Evolutionary conservation across 2,113 vertebrate species (phyloP).

Genomic region (Hemibagrus wyckioides): DNA sequence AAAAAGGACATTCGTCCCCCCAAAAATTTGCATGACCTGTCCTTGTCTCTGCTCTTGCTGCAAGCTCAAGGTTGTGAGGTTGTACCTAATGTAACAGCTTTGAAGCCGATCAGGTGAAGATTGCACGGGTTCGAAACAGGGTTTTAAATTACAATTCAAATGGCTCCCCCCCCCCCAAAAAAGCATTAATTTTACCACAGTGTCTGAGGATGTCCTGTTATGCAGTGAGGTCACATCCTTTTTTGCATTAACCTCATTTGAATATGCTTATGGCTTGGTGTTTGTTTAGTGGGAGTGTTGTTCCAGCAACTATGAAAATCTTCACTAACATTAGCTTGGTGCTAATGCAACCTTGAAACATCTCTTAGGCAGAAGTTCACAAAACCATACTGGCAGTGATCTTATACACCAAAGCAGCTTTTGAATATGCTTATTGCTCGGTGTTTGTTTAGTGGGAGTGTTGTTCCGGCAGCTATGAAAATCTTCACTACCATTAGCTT

Average conservation of each 20-base stretch:
- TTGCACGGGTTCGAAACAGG: not conserved
- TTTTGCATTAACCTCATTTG: not conserved
- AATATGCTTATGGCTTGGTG: not conserved
- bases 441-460: slow-evolving; percentile 1
- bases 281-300: not conserved
- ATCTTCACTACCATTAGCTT: not conserved
- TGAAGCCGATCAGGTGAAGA: not conserved
- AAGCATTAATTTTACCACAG: not conserved
- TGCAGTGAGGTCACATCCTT: not conserved
- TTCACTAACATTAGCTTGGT: not conserved
- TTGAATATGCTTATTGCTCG: no score
- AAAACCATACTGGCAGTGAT: no score
- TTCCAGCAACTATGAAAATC: not conserved
- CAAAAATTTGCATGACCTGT: not conserved
- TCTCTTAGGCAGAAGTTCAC: not conserved
- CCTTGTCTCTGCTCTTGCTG: not conserved
- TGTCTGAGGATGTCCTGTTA: not conserved
- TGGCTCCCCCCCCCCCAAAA: no score
- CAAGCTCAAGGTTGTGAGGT: no score
- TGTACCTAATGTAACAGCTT: not conserved
- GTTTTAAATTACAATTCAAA: not conserved
- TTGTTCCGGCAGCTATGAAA: slow-evolving; percentile 3
- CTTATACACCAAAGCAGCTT: no score
- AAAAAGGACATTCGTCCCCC: not conserved
- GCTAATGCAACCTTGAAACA: not conserved